Evolutionary conservation across 2,888 invertebrate species (phyloP).

Genomic region (Crioceris asparagi): DNA sequence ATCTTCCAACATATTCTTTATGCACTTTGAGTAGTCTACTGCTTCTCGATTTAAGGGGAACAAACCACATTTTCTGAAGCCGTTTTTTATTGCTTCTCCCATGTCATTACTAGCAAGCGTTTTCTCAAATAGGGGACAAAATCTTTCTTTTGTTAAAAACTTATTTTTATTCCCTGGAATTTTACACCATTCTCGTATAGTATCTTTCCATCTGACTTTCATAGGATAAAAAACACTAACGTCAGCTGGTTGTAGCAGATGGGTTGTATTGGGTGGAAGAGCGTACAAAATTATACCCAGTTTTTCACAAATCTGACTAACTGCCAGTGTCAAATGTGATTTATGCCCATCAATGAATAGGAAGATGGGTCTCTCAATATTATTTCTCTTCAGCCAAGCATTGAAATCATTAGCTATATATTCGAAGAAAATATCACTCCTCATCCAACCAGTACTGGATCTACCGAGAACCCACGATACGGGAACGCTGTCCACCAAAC

Average conservation of each 20-base stretch:
- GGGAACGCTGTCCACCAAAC: slow-evolving; percentile 14
- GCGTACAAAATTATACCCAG: slow-evolving; percentile 9
- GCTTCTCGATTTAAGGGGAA: no score
- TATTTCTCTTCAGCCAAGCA: slow-evolving; percentile 8
- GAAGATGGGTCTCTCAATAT: slow-evolving; percentile 13
- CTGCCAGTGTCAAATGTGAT: slow-evolving; percentile 9
- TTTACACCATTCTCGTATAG: slow-evolving; percentile 5
- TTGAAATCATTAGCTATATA: slow-evolving; percentile 10
- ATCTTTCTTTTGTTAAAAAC: no score
- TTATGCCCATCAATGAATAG: slow-evolving; percentile 12
- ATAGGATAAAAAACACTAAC: slow-evolving; percentile 4
- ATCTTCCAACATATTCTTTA: slow-evolving; percentile 3
- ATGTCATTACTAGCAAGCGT: slow-evolving; percentile 2
- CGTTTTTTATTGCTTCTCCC: slow-evolving; percentile 1
- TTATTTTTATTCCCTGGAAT: no score
- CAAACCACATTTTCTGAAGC: no score
- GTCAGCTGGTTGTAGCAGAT: slow-evolving; percentile 5
- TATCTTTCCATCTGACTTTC: slow-evolving; percentile 6
- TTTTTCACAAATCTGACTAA: slow-evolving; percentile 10
- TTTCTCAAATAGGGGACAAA: slow-evolving; percentile 5
- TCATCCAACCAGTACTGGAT: slow-evolving; percentile 13
- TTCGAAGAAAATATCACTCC: slow-evolving; percentile 11
- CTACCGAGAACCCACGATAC: slow-evolving; percentile 14
- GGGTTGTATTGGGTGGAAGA: slow-evolving; percentile 5
- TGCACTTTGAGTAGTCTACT: slow-evolving; percentile 5